Evolutionary conservation across 2,113 vertebrate species (phyloP).

Genomic region (Euleptes europaea): DNA sequence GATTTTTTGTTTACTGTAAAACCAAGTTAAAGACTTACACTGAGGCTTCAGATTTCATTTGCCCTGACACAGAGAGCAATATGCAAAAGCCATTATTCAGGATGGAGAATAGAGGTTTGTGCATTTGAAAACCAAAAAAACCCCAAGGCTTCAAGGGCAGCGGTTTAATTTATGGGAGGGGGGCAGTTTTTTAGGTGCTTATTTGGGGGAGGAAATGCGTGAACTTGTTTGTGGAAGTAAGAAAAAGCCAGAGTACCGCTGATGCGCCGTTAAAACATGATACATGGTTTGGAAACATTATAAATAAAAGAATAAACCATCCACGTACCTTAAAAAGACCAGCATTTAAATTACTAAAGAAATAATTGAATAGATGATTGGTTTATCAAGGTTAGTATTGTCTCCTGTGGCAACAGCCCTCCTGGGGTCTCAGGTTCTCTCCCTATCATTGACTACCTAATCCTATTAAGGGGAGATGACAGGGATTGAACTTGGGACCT

Average conservation of each 20-base stretch:
- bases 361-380: background rate
- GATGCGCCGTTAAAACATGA: background rate
- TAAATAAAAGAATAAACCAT: background rate
- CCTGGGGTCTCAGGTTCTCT: too few relatives aligned
- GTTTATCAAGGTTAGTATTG: too few relatives aligned
- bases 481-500: too few relatives aligned
- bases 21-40: conserved; percentile 41
- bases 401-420: too few relatives aligned
- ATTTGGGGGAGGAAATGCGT: conserved; percentile 33
- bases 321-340: background rate
- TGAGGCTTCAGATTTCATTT: conserved; percentile 33
- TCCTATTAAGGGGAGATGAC: too few relatives aligned
- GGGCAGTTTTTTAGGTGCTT: conserved; percentile 8
- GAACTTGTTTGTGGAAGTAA: conserved; percentile 16
- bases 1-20: conserved; percentile 61
- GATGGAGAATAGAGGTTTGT: conserved; percentile 29
- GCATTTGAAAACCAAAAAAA: conserved; percentile 14
- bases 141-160: conserved; percentile 4
- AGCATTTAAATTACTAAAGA: background rate
- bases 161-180: conserved; percentile 22
- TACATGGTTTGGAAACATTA: conserved; percentile 23
- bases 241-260: background rate
- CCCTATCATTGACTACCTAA: too few relatives aligned
- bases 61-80: conserved; percentile 22
- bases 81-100: conserved; percentile 27